Conservation (phyloP, 2,113 vertebrate genomes). For the Riparia riparia region DNA sequence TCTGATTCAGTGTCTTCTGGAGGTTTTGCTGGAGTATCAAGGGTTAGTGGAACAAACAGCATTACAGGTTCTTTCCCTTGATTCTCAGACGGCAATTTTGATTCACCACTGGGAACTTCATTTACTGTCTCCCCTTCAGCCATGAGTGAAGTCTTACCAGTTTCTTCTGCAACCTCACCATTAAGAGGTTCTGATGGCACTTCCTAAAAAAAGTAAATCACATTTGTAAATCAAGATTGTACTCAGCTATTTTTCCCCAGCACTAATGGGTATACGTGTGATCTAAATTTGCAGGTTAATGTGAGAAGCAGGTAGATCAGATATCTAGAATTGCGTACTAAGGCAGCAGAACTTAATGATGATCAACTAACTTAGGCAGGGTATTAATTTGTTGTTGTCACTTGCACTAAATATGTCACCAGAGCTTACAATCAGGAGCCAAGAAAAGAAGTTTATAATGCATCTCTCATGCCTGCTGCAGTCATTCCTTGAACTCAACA, state of each 20-base stretch:
- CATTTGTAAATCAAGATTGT: background rate
- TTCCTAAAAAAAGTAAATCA: constrained; percentile 47
- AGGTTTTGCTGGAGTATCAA: constrained; percentile 64
- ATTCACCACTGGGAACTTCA: constrained; percentile 65
- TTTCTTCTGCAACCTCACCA: constrained; percentile 74
- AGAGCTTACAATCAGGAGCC: background rate
- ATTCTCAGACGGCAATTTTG: constrained; percentile 62
- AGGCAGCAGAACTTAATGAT: background rate
- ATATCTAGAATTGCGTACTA: background rate
- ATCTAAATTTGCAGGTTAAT: background rate
- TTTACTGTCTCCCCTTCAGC: constrained; percentile 63
- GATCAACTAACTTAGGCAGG: background rate
- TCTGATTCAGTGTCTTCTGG: constrained; percentile 61
- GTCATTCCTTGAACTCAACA: background rate
- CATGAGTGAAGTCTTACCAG: constrained; percentile 8
- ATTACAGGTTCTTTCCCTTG: constrained; percentile 64
- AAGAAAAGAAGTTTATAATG: background rate
- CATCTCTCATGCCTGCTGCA: background rate
- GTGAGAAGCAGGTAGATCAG: background rate
- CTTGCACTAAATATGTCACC: background rate
- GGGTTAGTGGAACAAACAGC: constrained; percentile 14
- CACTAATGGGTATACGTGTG: background rate
- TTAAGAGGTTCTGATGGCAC: constrained; percentile 74
- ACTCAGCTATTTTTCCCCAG: background rate
- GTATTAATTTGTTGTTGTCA: background rate